Evolutionary conservation across 1,140 invertebrate genomes (phyloP).

Genomic region (Penaeus vannamei): DNA sequence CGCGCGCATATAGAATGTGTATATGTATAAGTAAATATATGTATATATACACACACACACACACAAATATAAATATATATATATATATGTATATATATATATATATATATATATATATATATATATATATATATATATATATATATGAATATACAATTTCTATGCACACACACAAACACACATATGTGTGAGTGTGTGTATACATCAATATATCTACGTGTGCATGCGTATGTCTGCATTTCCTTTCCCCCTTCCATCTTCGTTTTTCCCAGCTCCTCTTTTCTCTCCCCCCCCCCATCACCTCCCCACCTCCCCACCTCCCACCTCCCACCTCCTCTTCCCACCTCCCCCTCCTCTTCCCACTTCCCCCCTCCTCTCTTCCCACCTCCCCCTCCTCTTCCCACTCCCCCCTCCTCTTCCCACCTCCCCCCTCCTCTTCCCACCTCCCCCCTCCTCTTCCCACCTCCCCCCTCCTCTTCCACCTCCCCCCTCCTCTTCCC

Average conservation of each 20-base stretch:
- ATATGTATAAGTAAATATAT: neutral
- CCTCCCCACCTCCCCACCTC: neutral
- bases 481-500: neutral
- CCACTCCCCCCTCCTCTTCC: neutral
- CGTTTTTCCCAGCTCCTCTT: neutral
- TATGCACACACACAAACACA: no score
- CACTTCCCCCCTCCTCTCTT: neutral
- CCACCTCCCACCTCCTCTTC: neutral
- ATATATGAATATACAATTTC: no score
- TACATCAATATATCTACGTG: no score
- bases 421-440: neutral
- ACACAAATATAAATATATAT: no score
- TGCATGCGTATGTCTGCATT: neutral
- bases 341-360: neutral
- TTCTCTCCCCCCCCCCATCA: neutral
- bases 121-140: no score
- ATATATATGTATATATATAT: no score
- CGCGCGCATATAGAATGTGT: neutral
- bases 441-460: neutral
- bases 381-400: neutral
- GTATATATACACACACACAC: no score
- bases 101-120: no score
- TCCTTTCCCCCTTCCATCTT: neutral
- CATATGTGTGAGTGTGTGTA: no score
- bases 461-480: neutral